These are phyloP conservation scores for Odontomyia ornata DNA, from an alignment of 2,888 invertebrate species.

Conservation along the genomic window DNA sequence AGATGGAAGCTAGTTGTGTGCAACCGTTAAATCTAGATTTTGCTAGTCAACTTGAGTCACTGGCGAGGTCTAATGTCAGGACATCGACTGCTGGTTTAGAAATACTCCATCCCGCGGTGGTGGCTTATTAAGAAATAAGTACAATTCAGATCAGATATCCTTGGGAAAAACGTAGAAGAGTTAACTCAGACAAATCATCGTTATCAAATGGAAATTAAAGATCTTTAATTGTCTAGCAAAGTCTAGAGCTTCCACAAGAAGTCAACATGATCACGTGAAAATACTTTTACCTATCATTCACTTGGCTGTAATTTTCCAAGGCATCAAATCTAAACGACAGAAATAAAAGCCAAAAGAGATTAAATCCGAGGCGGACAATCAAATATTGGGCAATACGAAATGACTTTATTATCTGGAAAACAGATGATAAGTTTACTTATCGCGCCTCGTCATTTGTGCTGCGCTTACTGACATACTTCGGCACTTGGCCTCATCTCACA, in stretches of 20 bases:
- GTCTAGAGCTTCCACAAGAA: too few species aligned
- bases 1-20: conserved; percentile 32
- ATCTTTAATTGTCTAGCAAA: too few species aligned
- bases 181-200: too few species aligned
- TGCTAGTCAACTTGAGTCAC: conserved; percentile 3
- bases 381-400: conserved; percentile 34
- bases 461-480: conserved; percentile 39
- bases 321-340: background rate
- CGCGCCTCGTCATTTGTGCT: conserved; percentile 22
- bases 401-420: conserved; percentile 24
- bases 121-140: too few species aligned
- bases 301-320: too few species aligned
- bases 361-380: conserved; percentile 4
- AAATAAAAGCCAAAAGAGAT: background rate
- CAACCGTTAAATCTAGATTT: conserved; percentile 36
- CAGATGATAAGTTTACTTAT: conserved; percentile 41
- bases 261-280: too few species aligned
- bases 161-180: too few species aligned
- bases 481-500: conserved; percentile 10
- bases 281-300: too few species aligned
- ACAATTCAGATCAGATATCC: too few species aligned
- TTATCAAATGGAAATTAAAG: too few species aligned
- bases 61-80: conserved; percentile 29
- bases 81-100: background rate
- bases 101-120: too few species aligned